These are phyloP conservation scores for Anthonomus grandis DNA, from an alignment of 1,140 invertebrate genomes.

Conservation along the genomic window DNA sequence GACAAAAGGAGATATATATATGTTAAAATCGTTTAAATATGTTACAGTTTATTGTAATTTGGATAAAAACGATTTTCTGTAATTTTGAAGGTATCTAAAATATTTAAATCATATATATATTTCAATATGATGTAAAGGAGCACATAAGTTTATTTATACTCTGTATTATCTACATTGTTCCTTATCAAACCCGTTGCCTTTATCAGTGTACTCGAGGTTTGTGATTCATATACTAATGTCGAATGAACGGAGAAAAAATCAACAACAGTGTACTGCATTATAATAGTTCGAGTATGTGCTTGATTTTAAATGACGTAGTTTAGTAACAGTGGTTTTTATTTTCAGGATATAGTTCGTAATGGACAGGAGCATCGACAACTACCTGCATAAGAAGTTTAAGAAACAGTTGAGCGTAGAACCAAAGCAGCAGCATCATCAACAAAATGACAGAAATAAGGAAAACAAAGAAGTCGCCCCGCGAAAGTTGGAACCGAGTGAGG, in stretches of 20 bases:
- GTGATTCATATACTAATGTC: constrained; percentile 7
- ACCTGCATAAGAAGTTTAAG: constrained; percentile 89
- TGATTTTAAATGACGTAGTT: neutral
- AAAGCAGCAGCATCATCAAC: constrained; percentile 37
- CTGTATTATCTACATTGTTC: constrained; percentile 14
- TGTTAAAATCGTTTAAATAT: neutral
- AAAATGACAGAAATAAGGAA: constrained; percentile 37
- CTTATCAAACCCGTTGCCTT: constrained; percentile 8
- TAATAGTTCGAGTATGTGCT: neutral
- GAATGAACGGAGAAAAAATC: too few relatives aligned
- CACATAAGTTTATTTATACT: too few relatives aligned
- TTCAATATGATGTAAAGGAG: too few relatives aligned
- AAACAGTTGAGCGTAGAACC: constrained; percentile 67
- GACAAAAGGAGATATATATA: too few relatives aligned
- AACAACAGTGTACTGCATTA: too few relatives aligned
- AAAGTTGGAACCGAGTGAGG: constrained; percentile 42
- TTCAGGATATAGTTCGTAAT: constrained; percentile 39
- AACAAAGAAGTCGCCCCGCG: constrained; percentile 34
- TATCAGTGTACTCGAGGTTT: neutral
- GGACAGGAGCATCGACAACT: constrained; percentile 67
- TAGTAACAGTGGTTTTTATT: constrained; percentile 21
- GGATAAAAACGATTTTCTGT: neutral
- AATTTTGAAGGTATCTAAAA: neutral
- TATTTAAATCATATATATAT: constrained; percentile 6
- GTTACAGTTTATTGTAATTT: neutral